Evolutionary conservation across 2,797 vertebrate species (phyloP), one percentile per base, ranked within the genome.

Genomic region (Lycodopsis pacificus): DNA sequence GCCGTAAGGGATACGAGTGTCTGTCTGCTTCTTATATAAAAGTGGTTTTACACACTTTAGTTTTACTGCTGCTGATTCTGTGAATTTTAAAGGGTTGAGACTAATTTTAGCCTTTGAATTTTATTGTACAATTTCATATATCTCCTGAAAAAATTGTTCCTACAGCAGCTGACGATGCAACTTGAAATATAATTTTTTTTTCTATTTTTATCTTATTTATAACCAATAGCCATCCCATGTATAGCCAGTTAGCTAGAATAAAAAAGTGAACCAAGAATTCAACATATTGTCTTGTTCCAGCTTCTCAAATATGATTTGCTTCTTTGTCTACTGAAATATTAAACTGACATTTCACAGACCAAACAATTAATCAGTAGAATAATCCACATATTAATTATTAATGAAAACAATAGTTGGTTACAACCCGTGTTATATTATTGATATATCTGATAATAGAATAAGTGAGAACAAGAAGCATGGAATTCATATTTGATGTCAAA

Each of bases 1-100:
- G 95, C 88, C 56, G 94, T 94, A 94, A 89, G 69, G 66, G 77
- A 87, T 14, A 5, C 0, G 4, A 64, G 65, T 62, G 73, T 80
- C 2, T 64, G 48, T 59, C 30, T 84, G 27, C 11, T 86, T 44
- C 79, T 22, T 82, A 17, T 53, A 30, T 44, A 20, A 7, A 56
- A 42, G 30, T 53, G 30, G 10, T 59, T 72, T 20, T 27, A 2
- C 42, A 3, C 1, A 44, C 34, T 32, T 51, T 27, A 17, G 15
- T 57, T 17, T 46, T 34, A 58, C 6, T 46, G 7, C 46, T 22
- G 13, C n/a, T 53, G n/a, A 3, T 25, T 27, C 3, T 3, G 27
- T 27, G 27, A 27, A 27, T 27, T 27, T 27, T 27, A 71, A 51
- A 49, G 10, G 20, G 10, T 32, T 32, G 27, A 49, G 11, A 32